Evolutionary conservation across 2,888 invertebrate genomes (phyloP).

Genomic region (Drosophila atroscutellata): DNA sequence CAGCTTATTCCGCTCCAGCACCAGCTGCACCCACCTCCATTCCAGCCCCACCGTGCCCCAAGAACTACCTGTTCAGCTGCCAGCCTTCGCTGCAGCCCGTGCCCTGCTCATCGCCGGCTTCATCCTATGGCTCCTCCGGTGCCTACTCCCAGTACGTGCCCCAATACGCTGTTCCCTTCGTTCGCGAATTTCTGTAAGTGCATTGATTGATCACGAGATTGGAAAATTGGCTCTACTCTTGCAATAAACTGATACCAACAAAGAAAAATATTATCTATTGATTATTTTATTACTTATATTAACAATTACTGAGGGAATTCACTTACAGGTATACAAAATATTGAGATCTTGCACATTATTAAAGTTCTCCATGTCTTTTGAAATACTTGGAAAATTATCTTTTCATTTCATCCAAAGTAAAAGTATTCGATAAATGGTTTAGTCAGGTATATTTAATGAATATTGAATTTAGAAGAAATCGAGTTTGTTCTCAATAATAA

Average conservation of each 20-base stretch:
- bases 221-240: conserved; percentile 13
- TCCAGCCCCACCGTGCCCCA: conserved; percentile 78
- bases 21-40: conserved; percentile 53
- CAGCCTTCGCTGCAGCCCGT: conserved; percentile 78
- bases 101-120: conserved; percentile 71
- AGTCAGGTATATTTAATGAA: neutral
- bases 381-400: neutral
- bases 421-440: neutral
- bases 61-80: conserved; percentile 82
- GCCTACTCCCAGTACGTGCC: conserved; percentile 79
- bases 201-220: conserved; percentile 6
- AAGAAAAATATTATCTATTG: neutral
- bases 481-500: neutral
- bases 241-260: conserved; percentile 41
- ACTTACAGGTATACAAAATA: neutral
- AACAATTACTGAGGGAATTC: neutral
- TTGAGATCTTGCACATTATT: neutral
- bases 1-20: conserved; percentile 60
- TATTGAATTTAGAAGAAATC: neutral
- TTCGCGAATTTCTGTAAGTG: conserved; percentile 68
- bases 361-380: neutral
- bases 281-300: neutral
- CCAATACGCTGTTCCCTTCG: conserved; percentile 75
- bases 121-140: conserved; percentile 71
- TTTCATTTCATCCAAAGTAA: neutral